Conservation (phyloP, 2,888 invertebrate genomes). For the Nasonovia ribisnigri region DNA sequence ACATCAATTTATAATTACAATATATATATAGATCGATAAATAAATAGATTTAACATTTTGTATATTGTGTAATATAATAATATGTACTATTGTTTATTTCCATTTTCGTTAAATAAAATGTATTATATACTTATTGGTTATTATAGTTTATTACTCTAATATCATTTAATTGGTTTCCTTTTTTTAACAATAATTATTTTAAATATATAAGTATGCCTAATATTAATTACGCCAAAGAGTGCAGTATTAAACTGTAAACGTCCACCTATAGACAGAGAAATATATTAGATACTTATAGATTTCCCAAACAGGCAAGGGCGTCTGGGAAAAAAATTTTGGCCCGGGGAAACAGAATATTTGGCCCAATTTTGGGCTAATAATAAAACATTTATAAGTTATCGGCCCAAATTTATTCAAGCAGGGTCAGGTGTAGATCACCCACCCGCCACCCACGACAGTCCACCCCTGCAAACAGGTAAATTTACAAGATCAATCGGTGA, state of each 20-base stretch:
- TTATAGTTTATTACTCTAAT: background rate
- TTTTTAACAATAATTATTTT: background rate
- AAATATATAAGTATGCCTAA: background rate
- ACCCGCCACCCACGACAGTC: no score
- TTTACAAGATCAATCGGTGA: background rate
- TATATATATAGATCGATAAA: background rate
- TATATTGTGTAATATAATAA: background rate
- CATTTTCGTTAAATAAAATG: background rate
- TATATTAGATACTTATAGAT: background rate
- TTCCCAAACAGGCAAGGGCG: background rate
- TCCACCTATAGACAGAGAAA: background rate
- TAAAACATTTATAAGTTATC: no score
- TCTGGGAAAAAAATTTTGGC: no score
- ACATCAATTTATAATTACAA: background rate
- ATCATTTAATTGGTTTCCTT: background rate
- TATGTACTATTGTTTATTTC: background rate
- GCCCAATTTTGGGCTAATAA: no score
- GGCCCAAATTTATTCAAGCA: no score
- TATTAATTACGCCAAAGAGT: background rate
- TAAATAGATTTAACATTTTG: background rate
- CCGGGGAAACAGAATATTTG: no score
- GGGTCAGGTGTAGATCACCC: no score
- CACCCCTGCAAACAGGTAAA: background rate
- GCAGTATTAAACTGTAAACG: background rate
- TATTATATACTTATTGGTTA: background rate